A percentile compares a stretch with the other conserved stretches of the same genome.
Evolutionary conservation across 2,797 vertebrate species (phyloP).

Genomic region (Simalia tracyae): DNA sequence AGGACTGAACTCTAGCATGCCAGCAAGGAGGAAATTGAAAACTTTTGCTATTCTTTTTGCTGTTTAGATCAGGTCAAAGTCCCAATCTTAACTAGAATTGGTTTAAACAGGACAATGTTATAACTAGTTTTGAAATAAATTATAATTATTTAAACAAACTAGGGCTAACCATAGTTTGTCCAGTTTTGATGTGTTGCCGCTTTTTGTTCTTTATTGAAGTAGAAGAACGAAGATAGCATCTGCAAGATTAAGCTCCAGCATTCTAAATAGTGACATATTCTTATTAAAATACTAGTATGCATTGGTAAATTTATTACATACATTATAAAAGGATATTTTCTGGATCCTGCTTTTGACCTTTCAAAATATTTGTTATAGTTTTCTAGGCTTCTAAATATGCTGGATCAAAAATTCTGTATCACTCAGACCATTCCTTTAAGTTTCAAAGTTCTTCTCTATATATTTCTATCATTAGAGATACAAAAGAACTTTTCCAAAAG

Average conservation of each 20-base stretch:
- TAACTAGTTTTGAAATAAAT: not conserved
- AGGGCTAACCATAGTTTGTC: not conserved
- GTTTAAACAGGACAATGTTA: not conserved
- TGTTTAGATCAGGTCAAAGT: not conserved
- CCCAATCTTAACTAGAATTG: not conserved
- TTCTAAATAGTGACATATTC: not conserved
- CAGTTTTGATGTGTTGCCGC: not conserved
- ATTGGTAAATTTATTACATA: not conserved
- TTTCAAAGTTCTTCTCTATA: not conserved
- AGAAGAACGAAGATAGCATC: not conserved
- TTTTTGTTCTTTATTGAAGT: not conserved
- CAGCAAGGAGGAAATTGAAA: not conserved
- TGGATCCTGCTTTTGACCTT: not conserved
- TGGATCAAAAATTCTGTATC: not conserved
- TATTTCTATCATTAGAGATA: not conserved
- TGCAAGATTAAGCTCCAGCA: not conserved
- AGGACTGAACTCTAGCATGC: not conserved
- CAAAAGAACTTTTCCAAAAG: not conserved
- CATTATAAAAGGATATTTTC: not conserved
- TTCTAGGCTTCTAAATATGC: conserved; percentile 6
- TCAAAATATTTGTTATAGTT: not conserved
- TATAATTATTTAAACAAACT: not conserved
- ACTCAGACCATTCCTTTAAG: not conserved
- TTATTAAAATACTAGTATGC: not conserved
- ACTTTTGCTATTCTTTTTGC: not conserved